phyloP scores from a whole-genome alignment of 1,140 invertebrate species.

The Sitodiplosis mosellana region DNA sequence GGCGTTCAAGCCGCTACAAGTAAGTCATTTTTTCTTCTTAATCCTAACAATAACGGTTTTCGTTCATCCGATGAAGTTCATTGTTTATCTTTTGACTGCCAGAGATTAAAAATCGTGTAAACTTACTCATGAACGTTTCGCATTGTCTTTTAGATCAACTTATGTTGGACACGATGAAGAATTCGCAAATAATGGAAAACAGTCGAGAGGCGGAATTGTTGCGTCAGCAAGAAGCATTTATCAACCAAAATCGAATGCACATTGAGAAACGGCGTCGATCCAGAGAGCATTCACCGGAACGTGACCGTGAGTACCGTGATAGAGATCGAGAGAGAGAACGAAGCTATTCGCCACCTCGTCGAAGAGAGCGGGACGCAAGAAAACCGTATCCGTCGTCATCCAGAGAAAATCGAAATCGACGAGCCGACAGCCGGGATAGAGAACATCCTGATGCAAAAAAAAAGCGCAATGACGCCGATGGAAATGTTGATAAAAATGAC shows the following conservation, averaged over 20 bases:
- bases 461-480: no score
- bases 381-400: conserved; percentile 10
- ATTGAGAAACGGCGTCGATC: conserved; percentile 23
- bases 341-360: conserved; percentile 21
- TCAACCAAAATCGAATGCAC: conserved; percentile 22
- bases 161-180: conserved; percentile 17
- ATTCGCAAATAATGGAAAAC: conserved; percentile 16
- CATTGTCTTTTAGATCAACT: conserved; percentile 11
- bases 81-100: no score
- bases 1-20: conserved; percentile 24
- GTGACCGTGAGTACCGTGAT: conserved; percentile 11
- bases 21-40: conserved; percentile 1
- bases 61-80: background rate
- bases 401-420: conserved; percentile 9
- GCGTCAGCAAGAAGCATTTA: conserved; percentile 24
- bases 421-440: conserved; percentile 8
- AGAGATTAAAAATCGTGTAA: no score
- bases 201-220: conserved; percentile 17
- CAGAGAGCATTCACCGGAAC: conserved; percentile 13
- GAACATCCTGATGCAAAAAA: conserved; percentile 2
- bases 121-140: background rate
- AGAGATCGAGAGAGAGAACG: conserved; percentile 20
- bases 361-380: conserved; percentile 8
- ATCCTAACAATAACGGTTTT: no score
- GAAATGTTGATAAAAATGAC: background rate